Evolutionary conservation across 1,140 invertebrate species (phyloP), one percentile per base, ranked within the genome.

Genomic region (Medauroidea extradentata): DNA sequence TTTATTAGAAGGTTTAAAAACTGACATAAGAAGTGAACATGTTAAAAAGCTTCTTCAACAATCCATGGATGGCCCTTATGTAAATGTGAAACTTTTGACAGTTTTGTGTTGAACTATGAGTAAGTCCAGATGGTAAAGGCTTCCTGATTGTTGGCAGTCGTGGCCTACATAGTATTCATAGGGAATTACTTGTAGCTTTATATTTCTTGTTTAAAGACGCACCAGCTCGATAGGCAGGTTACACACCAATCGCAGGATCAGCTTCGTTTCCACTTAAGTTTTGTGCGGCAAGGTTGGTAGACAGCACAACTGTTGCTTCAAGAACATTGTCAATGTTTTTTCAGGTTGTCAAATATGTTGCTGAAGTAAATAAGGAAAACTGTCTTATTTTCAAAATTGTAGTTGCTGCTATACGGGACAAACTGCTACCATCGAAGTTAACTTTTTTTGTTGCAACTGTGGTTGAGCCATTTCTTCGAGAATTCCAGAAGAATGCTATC

Each of bases 71-170:
- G 60, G 46, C 1, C 59, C 60, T 34, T 63, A 68, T 56, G 57
- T 66, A 0, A 66, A 66, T 44, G 11, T 51, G 2, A 44, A 57
- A 41, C 50, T 61, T 27, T 49, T 18, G 18, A 34, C 5, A 34
- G 29, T 7, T 34, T 34, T 34, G 5, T 34, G 29, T 11, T 34
- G 29, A 34, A 34, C 4, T 34, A 4, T 11, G 11, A 11, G 29
- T 7, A 34, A 34, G 29, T 34, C 29, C 4, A 34, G 29, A 34
- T 41, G 59, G 50, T 34, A 23, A 49, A 34, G 11, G 46, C 25
- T 38, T 65, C 16, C 39, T 65, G 9, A 48, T 62, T 41, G 50
- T 63, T 14, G 63, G 65, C 7, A 59, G 52, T 3, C 63, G 63
- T 63, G 57, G 61, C 8, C 60, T 67, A 19, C 65, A 65, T 52